These are phyloP conservation scores for Istiophorus platypterus DNA, from an alignment of 2,113 vertebrate species.

Conservation along the genomic window DNA sequence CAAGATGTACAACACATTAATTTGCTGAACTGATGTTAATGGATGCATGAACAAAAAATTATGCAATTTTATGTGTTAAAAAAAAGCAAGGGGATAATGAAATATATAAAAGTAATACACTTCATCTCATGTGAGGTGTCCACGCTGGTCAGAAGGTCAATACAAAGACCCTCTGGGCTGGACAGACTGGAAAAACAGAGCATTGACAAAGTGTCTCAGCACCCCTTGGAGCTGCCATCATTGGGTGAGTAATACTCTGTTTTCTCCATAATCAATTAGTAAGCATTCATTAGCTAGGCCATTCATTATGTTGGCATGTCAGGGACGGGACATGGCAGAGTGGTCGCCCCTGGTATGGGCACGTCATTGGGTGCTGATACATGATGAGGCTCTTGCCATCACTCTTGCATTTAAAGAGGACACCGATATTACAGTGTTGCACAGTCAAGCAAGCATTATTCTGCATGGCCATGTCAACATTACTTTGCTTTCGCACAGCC, in stretches of 20 bases:
- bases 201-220: constrained; percentile 82
- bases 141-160: constrained; percentile 58
- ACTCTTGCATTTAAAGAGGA: constrained; percentile 70
- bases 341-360: constrained; percentile 67
- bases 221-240: constrained; percentile 75
- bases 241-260: constrained; percentile 83
- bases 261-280: constrained; percentile 86
- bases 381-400: constrained; percentile 63
- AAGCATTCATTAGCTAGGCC: constrained; percentile 80
- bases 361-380: constrained; percentile 66
- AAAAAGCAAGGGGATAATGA: constrained; percentile 66
- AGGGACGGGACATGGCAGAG: constrained; percentile 64
- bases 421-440: constrained; percentile 59
- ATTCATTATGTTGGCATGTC: constrained; percentile 80
- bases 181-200: constrained; percentile 58
- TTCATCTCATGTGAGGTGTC: constrained; percentile 31
- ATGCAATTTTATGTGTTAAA: constrained; percentile 35
- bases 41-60: constrained; percentile 41
- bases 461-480: constrained; percentile 35
- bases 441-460: constrained; percentile 44
- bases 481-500: constrained; percentile 50
- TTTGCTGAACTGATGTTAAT: constrained; percentile 68
- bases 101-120: constrained; percentile 50
- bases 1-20: constrained; percentile 66
- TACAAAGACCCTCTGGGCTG: constrained; percentile 58